Evolutionary conservation across 2,113 vertebrate species (phyloP).

Genomic region (Danionella cerebrum): DNA sequence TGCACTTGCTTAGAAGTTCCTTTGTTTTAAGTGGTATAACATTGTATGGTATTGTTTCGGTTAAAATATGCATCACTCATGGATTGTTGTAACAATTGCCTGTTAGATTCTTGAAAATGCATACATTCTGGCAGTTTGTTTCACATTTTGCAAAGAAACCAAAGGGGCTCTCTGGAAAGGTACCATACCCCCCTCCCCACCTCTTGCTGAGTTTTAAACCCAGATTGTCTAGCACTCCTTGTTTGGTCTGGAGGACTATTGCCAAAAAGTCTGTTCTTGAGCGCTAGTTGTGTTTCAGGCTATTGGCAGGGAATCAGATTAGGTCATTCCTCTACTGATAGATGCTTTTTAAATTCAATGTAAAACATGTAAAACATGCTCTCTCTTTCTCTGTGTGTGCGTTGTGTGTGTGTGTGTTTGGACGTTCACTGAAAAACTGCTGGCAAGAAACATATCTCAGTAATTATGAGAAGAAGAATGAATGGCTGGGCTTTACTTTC

Average conservation of each 20-base stretch:
- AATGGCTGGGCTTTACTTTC: neutral
- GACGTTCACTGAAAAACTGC: neutral
- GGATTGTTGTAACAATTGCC: neutral
- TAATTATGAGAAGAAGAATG: neutral
- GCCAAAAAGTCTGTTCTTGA: constrained; percentile 47
- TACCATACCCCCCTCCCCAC: constrained; percentile 18
- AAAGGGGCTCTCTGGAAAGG: constrained; percentile 42
- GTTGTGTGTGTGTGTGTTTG: constrained; percentile 1
- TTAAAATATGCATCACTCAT: neutral
- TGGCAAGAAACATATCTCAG: neutral
- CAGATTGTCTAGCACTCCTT: constrained; percentile 52
- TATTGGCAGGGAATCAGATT: constrained; percentile 47
- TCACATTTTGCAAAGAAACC: constrained; percentile 1
- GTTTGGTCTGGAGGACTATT: constrained; percentile 55
- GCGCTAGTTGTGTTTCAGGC: constrained; percentile 41
- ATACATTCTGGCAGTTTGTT: constrained; percentile 1
- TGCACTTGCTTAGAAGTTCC: neutral
- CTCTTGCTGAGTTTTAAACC: constrained; percentile 29
- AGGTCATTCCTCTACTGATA: constrained; percentile 40
- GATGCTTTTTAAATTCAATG: constrained; percentile 27
- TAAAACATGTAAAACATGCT: neutral
- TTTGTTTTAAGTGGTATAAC: neutral
- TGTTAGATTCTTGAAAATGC: neutral
- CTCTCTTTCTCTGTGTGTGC: neutral
- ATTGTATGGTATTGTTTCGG: neutral